Evolutionary conservation across 37 sponge, comb jelly and placozoan species (phyloP).

Genomic region (Ianthella basta): DNA sequence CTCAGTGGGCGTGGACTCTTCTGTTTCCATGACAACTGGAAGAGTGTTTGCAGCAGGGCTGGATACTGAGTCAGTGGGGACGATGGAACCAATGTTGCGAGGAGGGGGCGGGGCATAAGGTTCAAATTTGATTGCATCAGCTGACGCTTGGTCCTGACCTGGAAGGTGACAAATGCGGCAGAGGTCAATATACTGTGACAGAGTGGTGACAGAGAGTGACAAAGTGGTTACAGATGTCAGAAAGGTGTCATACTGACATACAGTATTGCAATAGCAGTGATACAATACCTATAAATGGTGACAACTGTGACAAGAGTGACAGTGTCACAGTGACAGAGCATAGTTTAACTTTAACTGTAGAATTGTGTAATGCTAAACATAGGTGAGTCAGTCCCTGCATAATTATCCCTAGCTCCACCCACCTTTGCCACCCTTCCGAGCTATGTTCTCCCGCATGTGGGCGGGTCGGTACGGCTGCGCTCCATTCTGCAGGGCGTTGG

Average conservation of each 20-base stretch:
- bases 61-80: too few relatives aligned
- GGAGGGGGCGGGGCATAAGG: constrained; percentile 51
- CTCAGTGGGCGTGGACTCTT: neutral
- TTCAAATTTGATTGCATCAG: constrained; percentile 30
- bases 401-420: neutral
- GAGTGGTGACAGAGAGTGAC: neutral
- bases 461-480: constrained; percentile 71
- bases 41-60: neutral
- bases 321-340: neutral
- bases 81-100: neutral
- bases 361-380: neutral
- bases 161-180: neutral
- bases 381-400: neutral
- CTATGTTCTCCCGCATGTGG: constrained; percentile 36
- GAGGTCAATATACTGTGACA: neutral
- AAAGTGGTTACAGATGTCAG: too few relatives aligned
- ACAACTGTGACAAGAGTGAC: neutral
- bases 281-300: too few relatives aligned
- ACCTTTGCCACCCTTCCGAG: neutral
- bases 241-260: too few relatives aligned
- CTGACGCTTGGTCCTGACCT: neutral
- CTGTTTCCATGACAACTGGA: constrained; percentile 10
- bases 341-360: too few relatives aligned
- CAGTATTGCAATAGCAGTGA: too few relatives aligned
- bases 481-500: constrained; percentile 72